These are phyloP conservation scores for Amblyopsis hoosieri DNA, from an alignment of 2,797 vertebrate species.

Conservation along the genomic window DNA sequence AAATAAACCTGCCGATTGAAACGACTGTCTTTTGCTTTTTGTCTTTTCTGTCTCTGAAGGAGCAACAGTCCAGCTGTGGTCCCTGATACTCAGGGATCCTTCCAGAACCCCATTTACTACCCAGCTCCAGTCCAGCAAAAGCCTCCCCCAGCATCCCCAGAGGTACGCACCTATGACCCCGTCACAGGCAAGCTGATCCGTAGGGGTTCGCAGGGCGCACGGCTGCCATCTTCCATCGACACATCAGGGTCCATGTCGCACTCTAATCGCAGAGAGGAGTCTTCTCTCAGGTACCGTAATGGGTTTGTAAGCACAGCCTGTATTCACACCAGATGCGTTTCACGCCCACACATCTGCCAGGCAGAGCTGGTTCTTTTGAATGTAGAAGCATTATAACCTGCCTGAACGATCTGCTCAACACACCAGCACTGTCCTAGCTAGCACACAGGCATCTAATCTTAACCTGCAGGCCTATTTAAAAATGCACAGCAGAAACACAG, in stretches of 20 bases:
- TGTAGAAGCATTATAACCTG: too few species aligned
- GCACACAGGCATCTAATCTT: too few species aligned
- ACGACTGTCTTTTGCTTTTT: neutral
- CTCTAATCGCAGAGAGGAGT: conserved; percentile 79
- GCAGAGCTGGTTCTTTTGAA: too few species aligned
- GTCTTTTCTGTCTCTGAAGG: conserved; percentile 64
- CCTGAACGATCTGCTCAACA: too few species aligned
- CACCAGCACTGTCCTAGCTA: too few species aligned
- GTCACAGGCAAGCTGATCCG: conserved; percentile 95
- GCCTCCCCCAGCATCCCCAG: conserved; percentile 76
- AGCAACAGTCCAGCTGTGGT: conserved; percentile 87
- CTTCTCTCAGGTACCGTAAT: conserved; percentile 86
- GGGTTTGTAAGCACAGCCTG: neutral
- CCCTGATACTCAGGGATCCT: conserved; percentile 75
- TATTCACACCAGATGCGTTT: neutral
- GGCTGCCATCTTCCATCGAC: conserved; percentile 76
- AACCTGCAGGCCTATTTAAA: too few species aligned
- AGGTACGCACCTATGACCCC: conserved; percentile 89
- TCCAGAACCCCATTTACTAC: conserved; percentile 81
- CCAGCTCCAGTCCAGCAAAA: conserved; percentile 83
- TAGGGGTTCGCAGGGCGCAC: conserved; percentile 73
- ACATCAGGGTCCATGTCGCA: conserved; percentile 70
- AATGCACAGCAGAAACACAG: too few species aligned
- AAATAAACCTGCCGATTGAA: neutral
- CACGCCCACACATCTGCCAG: too few species aligned